Evolutionary conservation across 2,888 invertebrate species (phyloP), one percentile per base, ranked within the genome.

Genomic region (Nomada ruficornis): DNA sequence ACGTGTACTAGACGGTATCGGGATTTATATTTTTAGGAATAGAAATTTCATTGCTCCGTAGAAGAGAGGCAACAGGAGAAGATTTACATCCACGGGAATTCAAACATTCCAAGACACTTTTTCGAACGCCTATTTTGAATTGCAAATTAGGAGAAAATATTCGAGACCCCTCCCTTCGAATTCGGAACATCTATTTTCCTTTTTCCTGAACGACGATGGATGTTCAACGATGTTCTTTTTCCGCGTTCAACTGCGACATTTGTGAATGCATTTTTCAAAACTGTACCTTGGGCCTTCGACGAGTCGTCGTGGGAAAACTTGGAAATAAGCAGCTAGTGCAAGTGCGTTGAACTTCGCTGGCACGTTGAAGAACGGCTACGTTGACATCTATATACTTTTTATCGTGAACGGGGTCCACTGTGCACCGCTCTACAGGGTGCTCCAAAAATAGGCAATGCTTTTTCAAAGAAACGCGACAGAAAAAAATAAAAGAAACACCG

Each of bases 321-420:
- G 64, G 65, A 81, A 81, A 81, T 81, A 54, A 47, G 26, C 59
- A 29, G 20, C 13, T 36, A 54, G 23, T 26, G 3, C 62, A 78
- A 77, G 86, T 80, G 71, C 86, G 67, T 80, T 86, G 86, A 86
- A 86, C 85, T 57, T 77, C 59, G 10, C 63, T 44, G 63, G 69
- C 62, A 55, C 36, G 67, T 64, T 26, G 73, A 79, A 52, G 60
- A 73, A 71, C 63, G 59, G 55, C 75, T 64, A 62, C 79, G 86
- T 71, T 80, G 86, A 86, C 85, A 78, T 86, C 80, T 80, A 80
- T 77, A 69, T 54, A 50, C 65, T 80, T 81, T 81, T 81, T 81
- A 64, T 73, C 80, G 68, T 60, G 64, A 65, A 80, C 63, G 44
- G 50, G 55, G 54, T 18, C 47, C 29, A 55, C 65, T 77, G 65